Evolutionary conservation across 2,888 invertebrate genomes (phyloP).

Genomic region (Auanema sp.): DNA sequence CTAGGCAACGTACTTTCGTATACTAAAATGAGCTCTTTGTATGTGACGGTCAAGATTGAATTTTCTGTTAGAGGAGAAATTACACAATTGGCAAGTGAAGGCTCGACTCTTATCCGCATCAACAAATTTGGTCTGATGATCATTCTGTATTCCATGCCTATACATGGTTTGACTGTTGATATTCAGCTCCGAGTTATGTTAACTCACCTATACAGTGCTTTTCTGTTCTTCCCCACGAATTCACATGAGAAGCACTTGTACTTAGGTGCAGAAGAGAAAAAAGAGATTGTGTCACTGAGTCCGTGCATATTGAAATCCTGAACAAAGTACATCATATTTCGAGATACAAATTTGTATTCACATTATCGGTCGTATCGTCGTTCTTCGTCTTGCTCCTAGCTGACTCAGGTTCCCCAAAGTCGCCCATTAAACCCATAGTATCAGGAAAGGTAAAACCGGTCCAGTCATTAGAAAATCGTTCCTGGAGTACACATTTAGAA

Average conservation of each 20-base stretch:
- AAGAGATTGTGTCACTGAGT: too few species aligned
- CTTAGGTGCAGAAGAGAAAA: too few species aligned
- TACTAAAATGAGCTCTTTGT: constrained; percentile 15
- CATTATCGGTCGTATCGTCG: too few species aligned
- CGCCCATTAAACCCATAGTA: too few species aligned
- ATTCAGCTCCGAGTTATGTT: too few species aligned
- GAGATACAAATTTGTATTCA: too few species aligned
- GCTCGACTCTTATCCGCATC: not conserved
- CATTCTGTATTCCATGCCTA: too few species aligned
- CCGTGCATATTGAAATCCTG: too few species aligned
- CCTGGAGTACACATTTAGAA: not conserved
- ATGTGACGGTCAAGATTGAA: constrained; percentile 20
- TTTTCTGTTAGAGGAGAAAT: constrained; percentile 5
- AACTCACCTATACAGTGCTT: constrained; percentile 22
- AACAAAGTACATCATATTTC: too few species aligned
- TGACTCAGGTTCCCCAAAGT: too few species aligned
- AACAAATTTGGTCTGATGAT: not conserved
- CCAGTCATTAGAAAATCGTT: not conserved
- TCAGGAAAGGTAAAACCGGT: not conserved
- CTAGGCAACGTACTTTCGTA: constrained; percentile 15
- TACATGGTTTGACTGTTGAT: too few species aligned
- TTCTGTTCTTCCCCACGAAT: constrained; percentile 16
- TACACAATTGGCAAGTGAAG: constrained; percentile 12
- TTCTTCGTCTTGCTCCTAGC: too few species aligned
- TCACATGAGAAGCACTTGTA: constrained; percentile 14